phyloP scores from a whole-genome alignment of 1,140 invertebrate genomes.

The Thereuonema tuberculata region DNA sequence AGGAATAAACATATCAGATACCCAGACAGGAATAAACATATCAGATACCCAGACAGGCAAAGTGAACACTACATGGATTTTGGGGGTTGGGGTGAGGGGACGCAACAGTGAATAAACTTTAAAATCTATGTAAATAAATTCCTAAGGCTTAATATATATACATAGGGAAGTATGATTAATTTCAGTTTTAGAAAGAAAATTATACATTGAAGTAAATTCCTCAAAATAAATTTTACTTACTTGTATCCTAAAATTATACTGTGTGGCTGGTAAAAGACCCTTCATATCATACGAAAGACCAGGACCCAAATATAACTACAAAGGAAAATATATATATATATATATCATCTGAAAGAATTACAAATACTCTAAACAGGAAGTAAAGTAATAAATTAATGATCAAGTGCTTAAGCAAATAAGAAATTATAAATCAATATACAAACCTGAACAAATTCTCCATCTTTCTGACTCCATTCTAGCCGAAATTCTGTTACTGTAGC shows the following conservation, averaged over 20 bases:
- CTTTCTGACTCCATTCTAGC: slow-evolving; percentile 38
- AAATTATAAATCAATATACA: slow-evolving; percentile 1
- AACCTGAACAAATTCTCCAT: slow-evolving; percentile 28
- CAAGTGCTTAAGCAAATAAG: no score
- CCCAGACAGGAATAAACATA: no score
- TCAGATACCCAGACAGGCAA: background rate
- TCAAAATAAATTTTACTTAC: slow-evolving; percentile 24
- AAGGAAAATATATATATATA: slow-evolving; percentile 8
- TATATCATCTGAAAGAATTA: no score
- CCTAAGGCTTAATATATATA: no score
- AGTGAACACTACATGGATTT: background rate
- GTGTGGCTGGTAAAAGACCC: slow-evolving; percentile 53
- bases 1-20: no score
- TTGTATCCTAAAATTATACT: slow-evolving; percentile 60
- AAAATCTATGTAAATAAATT: no score
- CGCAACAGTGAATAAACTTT: no score
- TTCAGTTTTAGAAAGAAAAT: background rate
- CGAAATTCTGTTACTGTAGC: slow-evolving; percentile 59
- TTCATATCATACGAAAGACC: slow-evolving; percentile 47
- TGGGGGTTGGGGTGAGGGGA: no score
- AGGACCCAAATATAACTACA: slow-evolving; percentile 36
- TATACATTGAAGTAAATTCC: background rate
- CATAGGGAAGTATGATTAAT: no score
- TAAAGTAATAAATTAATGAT: slow-evolving; percentile 8
- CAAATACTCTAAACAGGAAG: background rate